Percentiles rank a stretch among this genome's conserved stretches.
Evolutionary conservation across 2,113 vertebrate genomes (phyloP).

Genomic region (Grammomys surdaster): DNA sequence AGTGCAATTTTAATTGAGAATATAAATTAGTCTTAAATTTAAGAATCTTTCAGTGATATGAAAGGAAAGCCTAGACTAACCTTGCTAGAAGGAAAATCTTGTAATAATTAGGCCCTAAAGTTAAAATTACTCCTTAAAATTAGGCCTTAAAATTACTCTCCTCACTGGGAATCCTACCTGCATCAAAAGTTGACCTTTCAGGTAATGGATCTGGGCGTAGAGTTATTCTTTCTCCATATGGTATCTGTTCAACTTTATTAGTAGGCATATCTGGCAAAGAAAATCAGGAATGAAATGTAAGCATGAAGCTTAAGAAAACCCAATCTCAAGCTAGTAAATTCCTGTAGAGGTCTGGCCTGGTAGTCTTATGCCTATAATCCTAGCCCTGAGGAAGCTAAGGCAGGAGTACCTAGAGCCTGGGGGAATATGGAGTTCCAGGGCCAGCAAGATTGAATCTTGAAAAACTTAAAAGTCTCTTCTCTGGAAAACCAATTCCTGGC

Average conservation of each 20-base stretch:
- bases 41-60: slow-evolving; percentile 13
- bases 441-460: background rate
- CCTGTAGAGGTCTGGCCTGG: background rate
- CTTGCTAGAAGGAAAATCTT: slow-evolving; percentile 47
- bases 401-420: background rate
- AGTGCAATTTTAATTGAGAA: slow-evolving; percentile 60
- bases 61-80: slow-evolving; percentile 50
- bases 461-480: background rate
- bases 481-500: background rate
- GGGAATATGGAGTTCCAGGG: background rate
- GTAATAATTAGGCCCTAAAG: slow-evolving; percentile 8
- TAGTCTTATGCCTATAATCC: background rate
- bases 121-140: slow-evolving; percentile 28
- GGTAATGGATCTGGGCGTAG: slow-evolving; percentile 93
- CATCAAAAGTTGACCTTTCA: slow-evolving; percentile 93
- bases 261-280: slow-evolving; percentile 86
- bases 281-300: slow-evolving; percentile 64
- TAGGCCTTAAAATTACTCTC: slow-evolving; percentile 43
- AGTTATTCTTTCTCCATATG: slow-evolving; percentile 97
- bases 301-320: slow-evolving; percentile 40
- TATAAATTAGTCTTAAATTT: slow-evolving; percentile 62
- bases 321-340: slow-evolving; percentile 35
- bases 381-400: background rate
- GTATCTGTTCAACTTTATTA: slow-evolving; percentile 95
- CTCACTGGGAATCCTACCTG: slow-evolving; percentile 88